phyloP scores from a whole-genome alignment of 2,888 invertebrate species.

The Prionchulus punctatus region DNA sequence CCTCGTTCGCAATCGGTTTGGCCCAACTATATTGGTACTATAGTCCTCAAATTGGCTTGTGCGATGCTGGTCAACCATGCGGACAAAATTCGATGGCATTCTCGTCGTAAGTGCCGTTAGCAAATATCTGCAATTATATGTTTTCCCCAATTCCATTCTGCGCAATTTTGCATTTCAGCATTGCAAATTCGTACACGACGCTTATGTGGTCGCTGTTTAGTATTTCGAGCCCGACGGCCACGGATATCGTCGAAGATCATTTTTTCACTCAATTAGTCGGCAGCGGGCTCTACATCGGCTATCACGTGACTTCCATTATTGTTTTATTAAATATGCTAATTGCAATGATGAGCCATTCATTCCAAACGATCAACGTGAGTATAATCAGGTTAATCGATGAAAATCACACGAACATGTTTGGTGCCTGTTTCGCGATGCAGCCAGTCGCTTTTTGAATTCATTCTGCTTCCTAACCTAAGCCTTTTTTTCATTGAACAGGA shows the following conservation, averaged over 20 bases:
- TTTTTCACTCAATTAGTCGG: constrained; percentile 38
- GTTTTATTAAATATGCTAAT: constrained; percentile 37
- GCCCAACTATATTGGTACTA: constrained; percentile 42
- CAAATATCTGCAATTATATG: no score
- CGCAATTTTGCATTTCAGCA: no score
- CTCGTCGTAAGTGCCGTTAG: constrained; percentile 34
- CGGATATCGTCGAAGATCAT: constrained; percentile 33
- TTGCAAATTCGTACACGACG: constrained; percentile 36
- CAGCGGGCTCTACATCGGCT: constrained; percentile 38
- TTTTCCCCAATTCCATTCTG: no score
- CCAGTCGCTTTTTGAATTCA: no score
- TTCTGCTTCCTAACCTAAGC: no score
- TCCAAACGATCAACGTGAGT: constrained; percentile 34
- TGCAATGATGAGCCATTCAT: constrained; percentile 36
- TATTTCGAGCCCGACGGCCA: constrained; percentile 33
- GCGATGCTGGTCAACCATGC: constrained; percentile 8
- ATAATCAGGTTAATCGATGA: no score
- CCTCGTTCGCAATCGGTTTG: constrained; percentile 39
- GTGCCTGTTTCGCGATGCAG: no score
- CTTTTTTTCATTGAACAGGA: no score
- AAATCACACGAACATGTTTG: no score
- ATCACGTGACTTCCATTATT: constrained; percentile 40
- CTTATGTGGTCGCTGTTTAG: constrained; percentile 39
- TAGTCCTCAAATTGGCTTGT: constrained; percentile 14
- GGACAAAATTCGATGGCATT: constrained; percentile 22